phyloP scores from a whole-genome alignment of 2,797 vertebrate genomes.

The Amazona ochrocephala region DNA sequence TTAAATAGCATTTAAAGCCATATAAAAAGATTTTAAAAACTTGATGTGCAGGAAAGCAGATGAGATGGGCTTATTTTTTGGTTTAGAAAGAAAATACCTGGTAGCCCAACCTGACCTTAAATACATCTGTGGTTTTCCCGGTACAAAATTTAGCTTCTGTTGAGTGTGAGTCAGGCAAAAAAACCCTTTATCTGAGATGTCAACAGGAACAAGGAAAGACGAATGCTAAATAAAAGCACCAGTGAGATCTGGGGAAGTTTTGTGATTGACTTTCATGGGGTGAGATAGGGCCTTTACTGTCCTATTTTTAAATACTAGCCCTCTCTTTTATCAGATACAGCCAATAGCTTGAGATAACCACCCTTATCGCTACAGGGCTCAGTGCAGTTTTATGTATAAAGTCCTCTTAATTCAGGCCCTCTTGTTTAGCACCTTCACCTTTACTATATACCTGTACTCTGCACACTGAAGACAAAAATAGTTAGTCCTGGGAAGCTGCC shows the following conservation, averaged over 20 bases:
- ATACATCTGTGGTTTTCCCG: slow-evolving; percentile 25
- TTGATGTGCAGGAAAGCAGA: background rate
- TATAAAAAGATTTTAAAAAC: background rate
- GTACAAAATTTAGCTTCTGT: slow-evolving; percentile 24
- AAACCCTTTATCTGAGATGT: background rate
- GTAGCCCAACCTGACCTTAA: background rate
- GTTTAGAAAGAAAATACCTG: slow-evolving; percentile 27
- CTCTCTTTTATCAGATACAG: background rate
- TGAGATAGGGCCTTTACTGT: background rate
- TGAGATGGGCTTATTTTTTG: background rate
- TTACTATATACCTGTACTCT: background rate
- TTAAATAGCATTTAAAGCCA: background rate
- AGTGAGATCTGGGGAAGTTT: background rate
- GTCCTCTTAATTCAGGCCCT: background rate
- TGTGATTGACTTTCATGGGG: background rate
- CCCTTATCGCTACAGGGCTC: background rate
- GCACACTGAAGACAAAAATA: background rate
- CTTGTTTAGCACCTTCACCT: slow-evolving; percentile 21
- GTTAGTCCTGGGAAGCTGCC: background rate
- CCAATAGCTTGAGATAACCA: background rate
- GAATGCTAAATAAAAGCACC: slow-evolving; percentile 1
- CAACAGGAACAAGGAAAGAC: background rate
- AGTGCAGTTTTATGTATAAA: background rate
- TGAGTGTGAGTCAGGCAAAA: background rate
- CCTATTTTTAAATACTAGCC: background rate